A percentile compares a stretch with the other conserved stretches of the same genome.
Conservation (phyloP, 2,113 vertebrate genomes). For the Myxocyprinus asiaticus region DNA sequence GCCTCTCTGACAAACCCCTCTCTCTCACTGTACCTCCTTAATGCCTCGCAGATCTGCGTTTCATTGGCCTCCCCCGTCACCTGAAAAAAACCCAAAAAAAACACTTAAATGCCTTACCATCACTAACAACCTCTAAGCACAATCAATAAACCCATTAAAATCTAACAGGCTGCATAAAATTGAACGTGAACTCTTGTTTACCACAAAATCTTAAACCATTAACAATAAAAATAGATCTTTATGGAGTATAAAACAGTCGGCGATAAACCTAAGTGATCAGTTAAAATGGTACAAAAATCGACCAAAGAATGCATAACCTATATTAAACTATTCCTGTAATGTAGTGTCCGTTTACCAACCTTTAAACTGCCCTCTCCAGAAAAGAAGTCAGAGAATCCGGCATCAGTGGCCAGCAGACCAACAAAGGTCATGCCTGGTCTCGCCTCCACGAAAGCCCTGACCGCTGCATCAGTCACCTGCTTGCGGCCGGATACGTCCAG, state of each 20-base stretch:
- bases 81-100: slow-evolving; percentile 66
- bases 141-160: no score
- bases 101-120: background rate
- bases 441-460: slow-evolving; percentile 89
- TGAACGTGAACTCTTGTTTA: no score
- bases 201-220: no score
- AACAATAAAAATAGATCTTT: no score
- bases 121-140: background rate
- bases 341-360: slow-evolving; percentile 65
- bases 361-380: slow-evolving; percentile 92
- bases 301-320: no score
- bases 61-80: slow-evolving; percentile 98
- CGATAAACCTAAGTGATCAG: no score
- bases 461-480: slow-evolving; percentile 91
- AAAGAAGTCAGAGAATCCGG: slow-evolving; percentile 93
- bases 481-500: slow-evolving; percentile 95
- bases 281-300: no score
- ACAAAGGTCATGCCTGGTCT: slow-evolving; percentile 94
- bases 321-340: background rate
- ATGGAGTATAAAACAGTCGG: no score
- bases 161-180: no score
- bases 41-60: slow-evolving; percentile 93
- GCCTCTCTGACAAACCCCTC: slow-evolving; percentile 97
- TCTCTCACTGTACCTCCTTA: slow-evolving; percentile 93
- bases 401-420: slow-evolving; percentile 93